Conservation (phyloP, 2,113 vertebrate species). For the Bothrops jararaca region DNA sequence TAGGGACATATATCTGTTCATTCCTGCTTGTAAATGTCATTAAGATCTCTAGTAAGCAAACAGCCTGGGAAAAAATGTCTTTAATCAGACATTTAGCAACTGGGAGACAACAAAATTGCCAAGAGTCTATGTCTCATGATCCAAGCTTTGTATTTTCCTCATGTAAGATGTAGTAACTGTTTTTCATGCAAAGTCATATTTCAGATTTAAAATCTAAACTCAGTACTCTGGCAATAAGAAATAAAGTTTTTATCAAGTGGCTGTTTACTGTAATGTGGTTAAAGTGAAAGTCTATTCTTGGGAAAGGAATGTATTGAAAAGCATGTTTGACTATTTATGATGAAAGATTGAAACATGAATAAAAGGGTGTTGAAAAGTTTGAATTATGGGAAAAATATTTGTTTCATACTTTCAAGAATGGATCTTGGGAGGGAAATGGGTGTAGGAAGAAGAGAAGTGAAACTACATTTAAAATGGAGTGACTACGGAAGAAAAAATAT, state of each 20-base stretch:
- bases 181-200: neutral
- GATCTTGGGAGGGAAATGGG: neutral
- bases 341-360: neutral
- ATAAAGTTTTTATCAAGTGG: neutral
- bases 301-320: neutral
- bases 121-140: neutral
- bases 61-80: neutral
- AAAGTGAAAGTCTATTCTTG: neutral
- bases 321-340: neutral
- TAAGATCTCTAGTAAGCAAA: neutral
- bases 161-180: neutral
- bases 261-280: neutral
- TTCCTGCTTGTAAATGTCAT: constrained; percentile 32
- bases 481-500: neutral
- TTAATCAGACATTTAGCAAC: constrained; percentile 14
- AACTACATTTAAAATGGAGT: neutral
- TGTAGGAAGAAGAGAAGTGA: neutral
- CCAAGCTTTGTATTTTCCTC: neutral
- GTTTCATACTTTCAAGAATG: neutral
- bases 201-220: neutral
- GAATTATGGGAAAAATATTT: neutral
- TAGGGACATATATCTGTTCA: neutral
- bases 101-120: constrained; percentile 26
- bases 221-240: neutral
- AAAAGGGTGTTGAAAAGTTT: neutral